Evolutionary conservation across 2,888 invertebrate species (phyloP).

Genomic region (Watsonalla binaria): DNA sequence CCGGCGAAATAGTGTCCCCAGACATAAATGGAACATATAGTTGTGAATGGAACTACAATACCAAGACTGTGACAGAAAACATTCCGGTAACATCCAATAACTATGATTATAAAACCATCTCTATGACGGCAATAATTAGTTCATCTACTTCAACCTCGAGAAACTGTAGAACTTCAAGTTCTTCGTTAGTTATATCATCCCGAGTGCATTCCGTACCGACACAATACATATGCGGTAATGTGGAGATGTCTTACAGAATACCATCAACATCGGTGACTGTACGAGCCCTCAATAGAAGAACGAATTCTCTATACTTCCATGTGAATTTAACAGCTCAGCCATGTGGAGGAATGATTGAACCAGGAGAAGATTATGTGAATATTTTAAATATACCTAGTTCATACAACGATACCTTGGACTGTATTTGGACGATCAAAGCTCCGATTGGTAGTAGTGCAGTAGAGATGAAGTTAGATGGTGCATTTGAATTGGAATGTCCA

Average conservation of each 20-base stretch:
- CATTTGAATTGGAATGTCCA: constrained; percentile 41
- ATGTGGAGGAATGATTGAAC: constrained; percentile 82
- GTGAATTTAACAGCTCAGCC: constrained; percentile 52
- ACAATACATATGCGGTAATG: constrained; percentile 36
- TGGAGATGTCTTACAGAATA: constrained; percentile 37
- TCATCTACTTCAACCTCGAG: constrained; percentile 29
- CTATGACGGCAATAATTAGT: constrained; percentile 38
- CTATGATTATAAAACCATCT: constrained; percentile 38
- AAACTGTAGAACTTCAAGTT: constrained; percentile 41
- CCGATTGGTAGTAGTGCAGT: constrained; percentile 46
- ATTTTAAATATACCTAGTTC: constrained; percentile 59
- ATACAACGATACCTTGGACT: constrained; percentile 76
- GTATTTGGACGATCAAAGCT: constrained; percentile 83
- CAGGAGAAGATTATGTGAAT: constrained; percentile 37
- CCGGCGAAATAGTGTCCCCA: constrained; percentile 47
- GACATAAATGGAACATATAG: constrained; percentile 38
- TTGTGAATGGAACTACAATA: constrained; percentile 56
- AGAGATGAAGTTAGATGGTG: constrained; percentile 50
- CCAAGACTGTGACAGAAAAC: constrained; percentile 8
- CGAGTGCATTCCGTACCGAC: constrained; percentile 5
- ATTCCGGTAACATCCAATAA: not conserved
- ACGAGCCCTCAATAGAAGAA: constrained; percentile 36
- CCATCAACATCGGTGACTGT: constrained; percentile 43
- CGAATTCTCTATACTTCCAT: constrained; percentile 56
- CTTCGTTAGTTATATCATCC: constrained; percentile 36